These are phyloP conservation scores for Catagonus wagneri DNA, from an alignment of 2,113 vertebrate species.

Conservation along the genomic window DNA sequence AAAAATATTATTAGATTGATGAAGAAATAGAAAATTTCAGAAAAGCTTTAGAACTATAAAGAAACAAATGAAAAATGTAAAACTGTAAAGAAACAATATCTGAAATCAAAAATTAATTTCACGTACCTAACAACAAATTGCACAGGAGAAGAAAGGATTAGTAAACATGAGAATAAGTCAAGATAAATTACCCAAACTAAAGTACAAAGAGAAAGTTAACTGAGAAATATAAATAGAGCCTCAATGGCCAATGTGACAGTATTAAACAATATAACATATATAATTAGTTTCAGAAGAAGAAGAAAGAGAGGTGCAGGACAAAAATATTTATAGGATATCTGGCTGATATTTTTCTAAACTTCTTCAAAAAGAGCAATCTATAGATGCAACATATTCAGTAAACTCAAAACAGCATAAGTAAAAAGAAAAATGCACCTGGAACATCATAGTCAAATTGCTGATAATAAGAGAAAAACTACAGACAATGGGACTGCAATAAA, in stretches of 20 bases:
- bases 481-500: background rate
- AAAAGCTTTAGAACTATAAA: background rate
- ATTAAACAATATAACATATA: background rate
- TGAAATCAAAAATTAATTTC: background rate
- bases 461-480: background rate
- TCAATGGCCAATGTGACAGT: background rate
- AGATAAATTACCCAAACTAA: background rate
- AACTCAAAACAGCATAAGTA: background rate
- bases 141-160: background rate
- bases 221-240: background rate
- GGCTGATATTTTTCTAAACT: background rate
- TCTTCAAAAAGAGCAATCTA: background rate
- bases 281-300: background rate
- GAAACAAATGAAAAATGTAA: constrained; percentile 1
- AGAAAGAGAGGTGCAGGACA: background rate
- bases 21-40: background rate
- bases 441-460: background rate
- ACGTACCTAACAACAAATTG: background rate
- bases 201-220: background rate
- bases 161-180: background rate
- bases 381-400: background rate
- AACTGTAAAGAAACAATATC: background rate
- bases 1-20: background rate
- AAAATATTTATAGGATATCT: background rate
- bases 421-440: background rate